Conservation (phyloP, 2,888 invertebrate species). For the Boloria selene region DNA sequence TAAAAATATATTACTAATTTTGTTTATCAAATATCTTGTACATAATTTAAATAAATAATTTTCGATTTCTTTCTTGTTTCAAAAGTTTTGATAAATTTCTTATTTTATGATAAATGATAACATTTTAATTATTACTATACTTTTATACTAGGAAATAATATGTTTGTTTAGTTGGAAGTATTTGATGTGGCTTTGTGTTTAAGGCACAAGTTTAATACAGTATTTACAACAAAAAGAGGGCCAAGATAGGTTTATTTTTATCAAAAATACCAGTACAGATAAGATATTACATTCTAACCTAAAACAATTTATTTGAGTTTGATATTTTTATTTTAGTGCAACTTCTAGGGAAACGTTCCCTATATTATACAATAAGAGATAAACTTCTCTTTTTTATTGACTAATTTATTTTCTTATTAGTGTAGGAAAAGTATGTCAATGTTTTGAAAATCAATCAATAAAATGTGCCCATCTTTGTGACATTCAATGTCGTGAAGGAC, state of each 20-base stretch:
- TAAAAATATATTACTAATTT: no score
- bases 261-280: conserved; percentile 5
- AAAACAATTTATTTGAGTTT: conserved; percentile 2
- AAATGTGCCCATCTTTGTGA: conserved; percentile 48
- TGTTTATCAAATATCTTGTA: no score
- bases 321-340: not conserved
- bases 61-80: no score
- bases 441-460: conserved; percentile 46
- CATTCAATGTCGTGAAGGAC: conserved; percentile 22
- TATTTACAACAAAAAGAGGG: not conserved
- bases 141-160: no score
- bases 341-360: not conserved
- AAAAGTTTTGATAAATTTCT: no score
- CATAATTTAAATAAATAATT: no score
- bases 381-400: conserved; percentile 13
- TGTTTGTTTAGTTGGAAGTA: no score
- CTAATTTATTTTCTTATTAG: not conserved
- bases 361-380: not conserved
- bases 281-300: conserved; percentile 28
- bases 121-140: no score
- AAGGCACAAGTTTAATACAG: not conserved
- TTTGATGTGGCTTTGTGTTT: not conserved
- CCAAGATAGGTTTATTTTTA: not conserved
- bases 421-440: not conserved
- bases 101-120: no score